phyloP scores from a whole-genome alignment of 2,888 invertebrate genomes.

The Andricus curvator region DNA sequence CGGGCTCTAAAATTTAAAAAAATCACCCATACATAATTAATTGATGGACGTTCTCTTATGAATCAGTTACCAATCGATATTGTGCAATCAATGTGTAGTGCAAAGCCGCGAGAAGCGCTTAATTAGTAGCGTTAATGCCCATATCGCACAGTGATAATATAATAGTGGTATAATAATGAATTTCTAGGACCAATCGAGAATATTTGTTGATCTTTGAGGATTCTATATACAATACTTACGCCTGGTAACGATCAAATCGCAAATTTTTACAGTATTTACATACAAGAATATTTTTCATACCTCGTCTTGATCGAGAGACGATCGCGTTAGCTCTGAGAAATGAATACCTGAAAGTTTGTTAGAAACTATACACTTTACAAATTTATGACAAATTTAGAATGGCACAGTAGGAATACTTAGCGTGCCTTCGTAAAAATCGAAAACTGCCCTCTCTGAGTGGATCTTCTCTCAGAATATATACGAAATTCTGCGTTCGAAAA shows the following conservation, averaged over 20 bases:
- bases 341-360: slow-evolving; percentile 26
- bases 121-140: slow-evolving; percentile 33
- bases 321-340: neutral
- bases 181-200: slow-evolving; percentile 60
- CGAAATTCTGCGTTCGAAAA: slow-evolving; percentile 25
- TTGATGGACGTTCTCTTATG: neutral
- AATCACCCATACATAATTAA: too few relatives aligned
- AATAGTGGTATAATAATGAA: slow-evolving; percentile 50
- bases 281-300: slow-evolving; percentile 72
- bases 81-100: slow-evolving; percentile 40
- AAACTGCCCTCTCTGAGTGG: slow-evolving; percentile 52
- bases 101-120: slow-evolving; percentile 23
- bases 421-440: slow-evolving; percentile 58
- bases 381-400: neutral
- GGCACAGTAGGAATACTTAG: slow-evolving; percentile 45
- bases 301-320: slow-evolving; percentile 45
- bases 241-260: slow-evolving; percentile 56
- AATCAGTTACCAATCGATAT: slow-evolving; percentile 38
- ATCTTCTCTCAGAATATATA: slow-evolving; percentile 9
- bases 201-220: slow-evolving; percentile 41
- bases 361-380: slow-evolving; percentile 26
- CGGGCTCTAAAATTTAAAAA: too few relatives aligned
- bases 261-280: slow-evolving; percentile 65
- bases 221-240: slow-evolving; percentile 56
- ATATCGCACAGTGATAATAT: slow-evolving; percentile 46